Base-by-base conservation (phyloP, 2,888 invertebrate genomes). In the Erebia ligea region DNA sequence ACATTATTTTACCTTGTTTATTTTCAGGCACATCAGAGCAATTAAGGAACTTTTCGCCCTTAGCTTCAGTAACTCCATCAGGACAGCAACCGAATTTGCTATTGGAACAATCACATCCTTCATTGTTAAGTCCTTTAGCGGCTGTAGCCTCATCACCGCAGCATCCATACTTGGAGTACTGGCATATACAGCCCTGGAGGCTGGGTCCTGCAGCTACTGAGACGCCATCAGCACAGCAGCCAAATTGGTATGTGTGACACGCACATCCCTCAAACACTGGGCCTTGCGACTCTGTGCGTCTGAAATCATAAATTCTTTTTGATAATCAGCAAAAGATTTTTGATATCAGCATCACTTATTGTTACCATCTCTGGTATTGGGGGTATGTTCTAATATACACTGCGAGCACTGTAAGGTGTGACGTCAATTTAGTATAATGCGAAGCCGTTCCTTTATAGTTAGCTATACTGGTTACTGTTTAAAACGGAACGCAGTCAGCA, bases 191-290 rank as follows among this genome's bases (percentile, higher is more conserved):
- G 10, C 97, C 97, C 90, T 88, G 85, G 52, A 84, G 81, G 67
- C 81, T 82, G 6, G 88, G 88, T 0, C 98, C 98, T 82, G 94
- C 95, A 5, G 98, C 97, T 67, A 94, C 86, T 0, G 96, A 96
- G 72, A 96, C 88, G 0, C 98, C 98, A 89, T 98, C 98, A 0
- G 96, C 95, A 81, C 98, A 98, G 82, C 98, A 98, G 1, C 98
- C 98, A 84, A 97, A 98, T 84, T 98, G 97, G 91, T 95, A 97
- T 0, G 98, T 97, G 82, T 96, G 95, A 82, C 98, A 98, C 0
- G 95, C 94, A 82, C 99, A 99, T 13, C 98, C 99, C 78, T 96
- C 95, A 80, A 94, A 96, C 76, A 97, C 95, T 0, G 96, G 95
- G 11, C 98, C 98, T 45, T 90, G 85, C 0, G 99, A 97, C 65